Evolutionary conservation across 2,113 vertebrate species (phyloP).

Genomic region (Girardinichthys multiradiatus): DNA sequence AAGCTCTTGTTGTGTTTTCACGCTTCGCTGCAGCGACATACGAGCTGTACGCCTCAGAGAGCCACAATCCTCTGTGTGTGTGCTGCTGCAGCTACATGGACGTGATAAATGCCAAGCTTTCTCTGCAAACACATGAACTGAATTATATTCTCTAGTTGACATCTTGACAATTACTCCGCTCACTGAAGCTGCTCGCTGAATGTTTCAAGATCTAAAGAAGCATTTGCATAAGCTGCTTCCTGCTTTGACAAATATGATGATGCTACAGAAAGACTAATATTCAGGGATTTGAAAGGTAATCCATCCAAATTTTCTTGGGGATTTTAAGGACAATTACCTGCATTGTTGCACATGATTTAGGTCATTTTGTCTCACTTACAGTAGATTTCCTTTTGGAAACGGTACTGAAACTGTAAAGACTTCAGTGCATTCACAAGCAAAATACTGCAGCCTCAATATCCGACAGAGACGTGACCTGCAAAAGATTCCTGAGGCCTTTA

Average conservation of each 20-base stretch:
- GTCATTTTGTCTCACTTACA: background rate
- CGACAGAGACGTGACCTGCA: too few relatives aligned
- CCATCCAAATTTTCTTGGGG: background rate
- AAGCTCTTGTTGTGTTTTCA: constrained; percentile 15
- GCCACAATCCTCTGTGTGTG: constrained; percentile 12
- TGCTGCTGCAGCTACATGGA: background rate
- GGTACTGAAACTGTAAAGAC: background rate
- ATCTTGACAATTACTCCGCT: constrained; percentile 10
- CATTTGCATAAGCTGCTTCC: background rate
- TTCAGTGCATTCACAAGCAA: background rate
- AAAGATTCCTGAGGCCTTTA: too few relatives aligned
- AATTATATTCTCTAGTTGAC: background rate
- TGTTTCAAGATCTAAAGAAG: constrained; percentile 4
- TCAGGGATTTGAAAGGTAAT: background rate
- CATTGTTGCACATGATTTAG: background rate
- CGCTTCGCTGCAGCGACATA: background rate
- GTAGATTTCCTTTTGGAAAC: background rate
- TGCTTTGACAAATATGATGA: background rate
- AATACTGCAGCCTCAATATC: background rate
- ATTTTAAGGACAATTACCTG: background rate
- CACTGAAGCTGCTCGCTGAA: constrained; percentile 3
- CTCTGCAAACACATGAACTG: background rate
- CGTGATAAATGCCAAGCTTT: constrained; percentile 9
- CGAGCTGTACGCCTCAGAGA: constrained; percentile 9
- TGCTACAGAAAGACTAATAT: background rate